A percentile compares a stretch with the other conserved stretches of the same genome.
Evolutionary conservation across 2,113 vertebrate genomes (phyloP).

Genomic region (Delphinapterus leucas): DNA sequence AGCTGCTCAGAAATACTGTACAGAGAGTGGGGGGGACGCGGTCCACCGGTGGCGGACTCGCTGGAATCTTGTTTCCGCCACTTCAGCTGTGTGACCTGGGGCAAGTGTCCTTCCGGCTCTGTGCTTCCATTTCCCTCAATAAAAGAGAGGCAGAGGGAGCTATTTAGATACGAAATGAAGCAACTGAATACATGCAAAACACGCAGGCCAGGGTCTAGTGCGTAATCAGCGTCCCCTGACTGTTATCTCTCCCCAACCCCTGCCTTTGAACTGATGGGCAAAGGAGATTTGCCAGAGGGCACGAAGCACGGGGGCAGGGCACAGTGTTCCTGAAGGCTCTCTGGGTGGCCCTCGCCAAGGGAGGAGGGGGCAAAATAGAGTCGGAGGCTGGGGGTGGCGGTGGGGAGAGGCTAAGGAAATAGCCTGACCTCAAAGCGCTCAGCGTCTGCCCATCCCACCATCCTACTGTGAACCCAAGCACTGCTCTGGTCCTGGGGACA

Average conservation of each 20-base stretch:
- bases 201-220: rapidly evolving
- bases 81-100: not conserved
- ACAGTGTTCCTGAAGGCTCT: not conserved
- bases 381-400: rapidly evolving
- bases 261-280: not conserved
- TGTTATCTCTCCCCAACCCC: not conserved
- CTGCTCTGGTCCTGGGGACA: not conserved
- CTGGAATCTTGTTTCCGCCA: not conserved
- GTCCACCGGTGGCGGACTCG: rapidly evolving
- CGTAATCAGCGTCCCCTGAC: rapidly evolving
- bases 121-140: not conserved
- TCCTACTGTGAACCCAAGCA: rapidly evolving
- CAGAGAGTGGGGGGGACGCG: not conserved
- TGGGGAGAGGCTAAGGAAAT: not conserved
- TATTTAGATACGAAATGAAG: not conserved
- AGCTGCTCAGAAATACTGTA: not conserved
- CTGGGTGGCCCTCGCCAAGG: not conserved
- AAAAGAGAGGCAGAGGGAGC: not conserved
- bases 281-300: not conserved
- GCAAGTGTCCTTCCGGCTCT: not conserved
- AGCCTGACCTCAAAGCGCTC: rapidly evolving
- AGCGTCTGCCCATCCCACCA: rapidly evolving
- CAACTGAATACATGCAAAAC: rapidly evolving
- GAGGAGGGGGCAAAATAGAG: no score
- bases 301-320: not conserved